Base-by-base conservation (phyloP, 2,113 vertebrate species). In the Synchiropus splendidus region DNA sequence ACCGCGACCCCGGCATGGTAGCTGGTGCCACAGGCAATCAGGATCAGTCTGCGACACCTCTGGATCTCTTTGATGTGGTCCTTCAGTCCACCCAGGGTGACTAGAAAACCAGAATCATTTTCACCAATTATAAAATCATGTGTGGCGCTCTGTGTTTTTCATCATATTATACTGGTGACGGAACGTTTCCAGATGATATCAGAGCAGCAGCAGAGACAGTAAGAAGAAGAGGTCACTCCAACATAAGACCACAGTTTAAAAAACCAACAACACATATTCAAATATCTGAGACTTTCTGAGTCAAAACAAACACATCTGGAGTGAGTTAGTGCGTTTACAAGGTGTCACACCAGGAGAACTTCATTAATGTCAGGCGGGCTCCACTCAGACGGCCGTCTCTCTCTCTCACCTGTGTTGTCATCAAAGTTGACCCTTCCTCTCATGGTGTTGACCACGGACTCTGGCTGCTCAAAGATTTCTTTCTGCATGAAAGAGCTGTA, bases 401-500 rank as follows among this genome's bases (percentile, higher is more conserved):
- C 3, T 18, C 18, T 39, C 75, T 85, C 75, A 98, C 95, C 94
- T 61, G 92, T 94, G 61, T 91, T 91, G 68, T 97, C 83, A 37
- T 98, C 90, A 14, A 97, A 99, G 83, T 98, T 98, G 66, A 99
- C 80, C 77, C 95, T 88, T 67, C 95, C 95, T 82, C 95, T 90
- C 95, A 99, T 99, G 1, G 95, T 98, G 60, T 99, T 99, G 48
- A 99, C 89, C 1, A 99, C 94, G 12, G 95, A 99, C 60, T 98
- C 95, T 0, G 95, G 95, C 74, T 99, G 95, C 51, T 99, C 95
- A 73, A 99, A 99, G 61, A 99, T 99, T 49, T 99, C 95, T 69
- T 99, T 99, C 83, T 99, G 94, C 95, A 99, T 99, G 74, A 96
- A 99, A 1, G 94, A 92, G 64, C 93, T 96, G 84, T 87, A 99